phyloP scores from a whole-genome alignment of 2,113 vertebrate genomes.

The Poecile atricapillus region DNA sequence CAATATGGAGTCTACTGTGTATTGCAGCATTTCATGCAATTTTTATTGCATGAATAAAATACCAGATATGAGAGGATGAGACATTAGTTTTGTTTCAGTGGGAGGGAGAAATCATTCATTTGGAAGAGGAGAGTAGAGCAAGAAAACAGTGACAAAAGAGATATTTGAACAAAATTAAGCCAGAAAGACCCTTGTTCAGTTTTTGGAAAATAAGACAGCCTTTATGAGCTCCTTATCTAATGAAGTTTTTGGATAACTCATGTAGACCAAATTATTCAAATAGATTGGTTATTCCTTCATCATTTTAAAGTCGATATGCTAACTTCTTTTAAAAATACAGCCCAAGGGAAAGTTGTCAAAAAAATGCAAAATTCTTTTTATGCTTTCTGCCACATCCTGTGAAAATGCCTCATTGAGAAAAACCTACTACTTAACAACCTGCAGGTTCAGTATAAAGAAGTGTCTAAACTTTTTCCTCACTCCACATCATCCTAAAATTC shows the following conservation, averaged over 20 bases:
- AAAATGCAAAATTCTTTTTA: not conserved
- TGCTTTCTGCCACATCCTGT: not conserved
- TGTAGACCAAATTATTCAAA: not conserved
- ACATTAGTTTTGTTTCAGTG: not conserved
- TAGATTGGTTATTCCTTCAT: not conserved
- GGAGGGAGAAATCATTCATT: not conserved
- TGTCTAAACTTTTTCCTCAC: not conserved
- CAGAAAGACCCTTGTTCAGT: not conserved
- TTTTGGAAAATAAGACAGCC: not conserved
- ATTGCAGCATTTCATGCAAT: not conserved
- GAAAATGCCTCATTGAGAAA: not conserved
- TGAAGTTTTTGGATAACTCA: not conserved
- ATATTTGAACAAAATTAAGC: not conserved
- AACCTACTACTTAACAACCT: not conserved
- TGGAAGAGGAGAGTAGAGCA: not conserved
- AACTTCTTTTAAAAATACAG: not conserved
- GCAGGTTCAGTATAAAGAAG: not conserved
- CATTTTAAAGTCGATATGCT: not conserved
- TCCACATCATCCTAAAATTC: not conserved
- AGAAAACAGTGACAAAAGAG: not conserved
- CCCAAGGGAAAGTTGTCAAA: not conserved
- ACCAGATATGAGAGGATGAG: not conserved
- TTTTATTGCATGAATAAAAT: not conserved
- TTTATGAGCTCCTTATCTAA: not conserved
- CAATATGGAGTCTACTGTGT: not conserved